A percentile compares a stretch with the other conserved stretches of the same genome.
Conservation (phyloP, 2,797 vertebrate genomes). For the Ctenopoma kingsleyae region DNA sequence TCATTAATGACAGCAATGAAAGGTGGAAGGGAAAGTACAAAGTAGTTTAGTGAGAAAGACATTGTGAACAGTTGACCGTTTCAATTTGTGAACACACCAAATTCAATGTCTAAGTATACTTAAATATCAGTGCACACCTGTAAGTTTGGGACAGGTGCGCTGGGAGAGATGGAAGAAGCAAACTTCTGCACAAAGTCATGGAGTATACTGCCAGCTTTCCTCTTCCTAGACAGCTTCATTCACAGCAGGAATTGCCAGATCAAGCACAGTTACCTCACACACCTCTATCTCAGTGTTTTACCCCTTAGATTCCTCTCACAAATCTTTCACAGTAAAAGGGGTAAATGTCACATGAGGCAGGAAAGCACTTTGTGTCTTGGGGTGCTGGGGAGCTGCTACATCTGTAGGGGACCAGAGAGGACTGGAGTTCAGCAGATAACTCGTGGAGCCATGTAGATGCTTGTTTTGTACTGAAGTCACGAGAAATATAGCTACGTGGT, state of each 20-base stretch:
- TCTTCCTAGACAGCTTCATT: constrained; percentile 37
- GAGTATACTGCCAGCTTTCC: constrained; percentile 61
- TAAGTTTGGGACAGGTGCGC: constrained; percentile 23
- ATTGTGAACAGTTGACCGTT: background rate
- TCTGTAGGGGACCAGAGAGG: constrained; percentile 45
- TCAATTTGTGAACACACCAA: constrained; percentile 19
- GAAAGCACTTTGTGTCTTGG: constrained; percentile 56
- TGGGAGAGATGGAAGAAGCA: constrained; percentile 39
- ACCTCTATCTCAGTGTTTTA: constrained; percentile 28
- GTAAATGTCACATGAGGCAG: constrained; percentile 28
- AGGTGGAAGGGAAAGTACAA: constrained; percentile 10
- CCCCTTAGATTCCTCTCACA: constrained; percentile 20
- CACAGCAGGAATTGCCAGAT: constrained; percentile 43
- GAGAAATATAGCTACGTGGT: constrained; percentile 30
- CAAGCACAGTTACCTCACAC: constrained; percentile 56
- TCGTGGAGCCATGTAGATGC: constrained; percentile 42
- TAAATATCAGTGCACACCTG: constrained; percentile 17
- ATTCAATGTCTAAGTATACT: background rate
- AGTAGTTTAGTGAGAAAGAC: background rate
- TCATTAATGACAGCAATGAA: constrained; percentile 1
- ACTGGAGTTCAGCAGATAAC: constrained; percentile 32
- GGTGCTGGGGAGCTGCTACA: constrained; percentile 65
- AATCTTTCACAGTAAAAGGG: constrained; percentile 22
- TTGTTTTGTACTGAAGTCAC: constrained; percentile 29
- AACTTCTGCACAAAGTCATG: constrained; percentile 49